These are phyloP conservation scores for Dryomyza anilis DNA, from an alignment of 2,888 invertebrate genomes.

Conservation along the genomic window DNA sequence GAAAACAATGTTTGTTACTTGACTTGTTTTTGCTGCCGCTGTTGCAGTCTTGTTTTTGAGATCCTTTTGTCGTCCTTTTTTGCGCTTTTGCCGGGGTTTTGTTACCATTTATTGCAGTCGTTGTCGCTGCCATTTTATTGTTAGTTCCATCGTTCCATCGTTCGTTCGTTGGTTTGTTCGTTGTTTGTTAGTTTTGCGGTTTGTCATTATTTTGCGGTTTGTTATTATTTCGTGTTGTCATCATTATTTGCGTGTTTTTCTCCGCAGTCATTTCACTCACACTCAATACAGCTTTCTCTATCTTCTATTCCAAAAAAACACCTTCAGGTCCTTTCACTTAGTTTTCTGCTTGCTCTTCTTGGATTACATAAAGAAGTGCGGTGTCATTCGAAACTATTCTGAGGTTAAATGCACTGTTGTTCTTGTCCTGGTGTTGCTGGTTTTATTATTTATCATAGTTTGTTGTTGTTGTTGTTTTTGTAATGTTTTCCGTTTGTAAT, in stretches of 20 bases:
- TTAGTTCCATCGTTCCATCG: too few species aligned
- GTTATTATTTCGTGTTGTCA: constrained; percentile 33
- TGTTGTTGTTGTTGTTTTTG: too few species aligned
- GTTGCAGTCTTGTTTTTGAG: background rate
- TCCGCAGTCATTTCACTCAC: background rate
- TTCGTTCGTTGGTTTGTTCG: background rate
- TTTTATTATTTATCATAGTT: too few species aligned
- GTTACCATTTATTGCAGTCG: too few species aligned
- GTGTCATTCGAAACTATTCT: constrained; percentile 22
- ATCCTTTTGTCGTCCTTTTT: background rate
- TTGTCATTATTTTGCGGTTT: background rate
- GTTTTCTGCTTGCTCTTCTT: background rate
- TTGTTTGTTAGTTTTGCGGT: background rate
- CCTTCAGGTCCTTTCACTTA: too few species aligned
- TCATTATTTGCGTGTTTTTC: constrained; percentile 37
- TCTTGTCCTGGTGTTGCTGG: background rate
- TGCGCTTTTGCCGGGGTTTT: background rate
- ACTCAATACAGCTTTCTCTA: background rate
- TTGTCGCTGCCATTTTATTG: too few species aligned
- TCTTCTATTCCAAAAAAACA: background rate
- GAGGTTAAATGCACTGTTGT: constrained; percentile 13
- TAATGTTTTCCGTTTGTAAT: too few species aligned
- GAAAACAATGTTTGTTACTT: constrained; percentile 57
- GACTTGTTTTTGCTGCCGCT: constrained; percentile 24
- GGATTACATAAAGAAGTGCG: constrained; percentile 8